Base-by-base conservation (phyloP, 2,797 vertebrate species). In the Sebastes umbrosus region DNA sequence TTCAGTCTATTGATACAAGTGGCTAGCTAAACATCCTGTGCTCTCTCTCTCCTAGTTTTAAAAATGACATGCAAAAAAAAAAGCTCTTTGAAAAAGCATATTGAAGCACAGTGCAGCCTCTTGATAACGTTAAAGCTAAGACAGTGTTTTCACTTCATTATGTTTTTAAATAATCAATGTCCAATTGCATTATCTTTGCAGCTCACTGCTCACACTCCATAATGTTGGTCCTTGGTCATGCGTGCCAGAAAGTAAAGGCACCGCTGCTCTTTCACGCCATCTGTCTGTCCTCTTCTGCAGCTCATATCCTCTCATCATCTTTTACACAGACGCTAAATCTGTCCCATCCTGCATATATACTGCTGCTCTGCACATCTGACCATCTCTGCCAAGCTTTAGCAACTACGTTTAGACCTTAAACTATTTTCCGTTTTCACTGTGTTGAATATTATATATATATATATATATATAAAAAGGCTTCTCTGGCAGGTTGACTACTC, bases 181-280 rank as follows among this genome's bases (percentile, higher is more conserved):
- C 79, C 77, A 89, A 87, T 90, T 91, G 84, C 66, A 84, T 91
- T 90, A 91, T 62, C 27, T 80, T 87, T 87, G 66, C 68, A 83
- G 79, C 63, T 75, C 69, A 43, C 57, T 60, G 83, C 65, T 72
- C 63, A 64, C 58, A 31, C 50, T 79, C 55, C 55, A 16, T 79
- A 72, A 87, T 55, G 34, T 75, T 84, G 71, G 68, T 84, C 84
- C 58, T 63, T 62, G 85, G 88, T 90, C 81, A 91, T 70, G 75
- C 54, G 12, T 83, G 76, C 39, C 62, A 79, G 63, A 76, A 71
- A 88, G 65, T 62, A 80, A 34, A 83, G 31, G 75, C 84, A 25
- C 32, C 1, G 0, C 83, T 84, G 77, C 80, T 87, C 77, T 84
- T 82, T 87, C 78, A 86, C 63, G 22, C 82, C 80, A 85, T 91